Evolutionary conservation across 1,140 invertebrate genomes (phyloP).

Genomic region (Megalonaias nervosa): DNA sequence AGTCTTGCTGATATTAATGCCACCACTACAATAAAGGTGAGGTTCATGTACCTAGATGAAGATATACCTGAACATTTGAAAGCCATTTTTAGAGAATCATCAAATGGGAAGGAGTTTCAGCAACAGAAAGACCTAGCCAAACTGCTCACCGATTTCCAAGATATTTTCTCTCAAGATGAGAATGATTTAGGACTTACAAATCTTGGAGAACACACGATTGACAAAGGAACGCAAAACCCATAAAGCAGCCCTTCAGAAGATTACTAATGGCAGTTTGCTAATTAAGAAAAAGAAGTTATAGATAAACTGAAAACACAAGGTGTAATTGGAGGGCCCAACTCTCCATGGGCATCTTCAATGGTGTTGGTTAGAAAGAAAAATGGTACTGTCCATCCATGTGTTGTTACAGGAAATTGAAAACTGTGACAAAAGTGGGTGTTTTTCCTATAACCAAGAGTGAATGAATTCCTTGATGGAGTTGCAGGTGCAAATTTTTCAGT

Average conservation of each 20-base stretch:
- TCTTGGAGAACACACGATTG: slow-evolving; percentile 9
- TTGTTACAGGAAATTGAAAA: slow-evolving; percentile 12
- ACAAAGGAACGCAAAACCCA: slow-evolving; percentile 7
- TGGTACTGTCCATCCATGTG: slow-evolving; percentile 6
- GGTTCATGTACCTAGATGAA: background rate
- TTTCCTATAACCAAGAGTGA: slow-evolving; percentile 6
- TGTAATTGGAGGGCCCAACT: slow-evolving; percentile 5
- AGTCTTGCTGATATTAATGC: background rate
- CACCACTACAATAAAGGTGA: background rate
- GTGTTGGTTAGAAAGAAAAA: slow-evolving; percentile 19
- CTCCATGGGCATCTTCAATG: too few species aligned
- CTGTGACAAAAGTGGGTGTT: background rate
- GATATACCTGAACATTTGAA: slow-evolving; percentile 13
- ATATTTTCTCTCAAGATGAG: too few species aligned
- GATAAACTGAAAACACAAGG: background rate
- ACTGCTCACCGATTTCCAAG: slow-evolving; percentile 1
- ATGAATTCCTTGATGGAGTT: slow-evolving; percentile 17
- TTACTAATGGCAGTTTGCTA: background rate
- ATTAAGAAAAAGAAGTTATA: slow-evolving; percentile 1
- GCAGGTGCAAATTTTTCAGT: slow-evolving; percentile 5
- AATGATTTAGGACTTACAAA: too few species aligned
- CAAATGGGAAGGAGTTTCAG: background rate
- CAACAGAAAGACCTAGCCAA: background rate
- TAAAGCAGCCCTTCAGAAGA: slow-evolving; percentile 10
- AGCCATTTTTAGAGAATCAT: slow-evolving; percentile 2